phyloP scores from a whole-genome alignment of 2,113 vertebrate species.

The Carettochelys insculpta region DNA sequence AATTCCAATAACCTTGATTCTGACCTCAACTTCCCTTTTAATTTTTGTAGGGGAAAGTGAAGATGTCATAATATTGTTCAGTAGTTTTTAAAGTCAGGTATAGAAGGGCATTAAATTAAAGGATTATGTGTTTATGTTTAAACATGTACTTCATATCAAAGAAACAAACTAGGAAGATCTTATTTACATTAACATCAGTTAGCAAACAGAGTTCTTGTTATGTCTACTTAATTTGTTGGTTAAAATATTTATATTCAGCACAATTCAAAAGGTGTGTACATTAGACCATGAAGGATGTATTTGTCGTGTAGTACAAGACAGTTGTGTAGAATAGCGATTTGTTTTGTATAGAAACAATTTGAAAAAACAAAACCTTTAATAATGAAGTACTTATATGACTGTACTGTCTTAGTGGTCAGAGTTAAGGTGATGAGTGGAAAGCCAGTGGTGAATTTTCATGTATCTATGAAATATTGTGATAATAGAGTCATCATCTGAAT shows the following conservation, averaged over 20 bases:
- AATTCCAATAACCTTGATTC: not conserved
- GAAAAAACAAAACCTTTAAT: constrained; percentile 47
- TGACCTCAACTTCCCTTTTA: not conserved
- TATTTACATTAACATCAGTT: not conserved
- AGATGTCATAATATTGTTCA: fast-evolving
- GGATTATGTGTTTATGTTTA: not conserved
- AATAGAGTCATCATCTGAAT: constrained; percentile 51
- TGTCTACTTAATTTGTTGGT: not conserved
- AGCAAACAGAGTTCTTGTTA: not conserved
- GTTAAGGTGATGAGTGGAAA: not conserved
- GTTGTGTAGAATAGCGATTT: constrained; percentile 40
- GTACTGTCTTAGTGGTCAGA: constrained; percentile 29
- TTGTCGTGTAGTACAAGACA: constrained; percentile 42
- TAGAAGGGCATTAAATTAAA: not conserved
- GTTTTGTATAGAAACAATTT: constrained; percentile 51
- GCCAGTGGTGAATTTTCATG: not conserved
- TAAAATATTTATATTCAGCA: not conserved
- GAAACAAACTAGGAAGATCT: not conserved
- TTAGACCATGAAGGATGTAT: constrained; percentile 38
- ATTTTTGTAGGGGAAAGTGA: not conserved
- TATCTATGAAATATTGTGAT: constrained; percentile 3
- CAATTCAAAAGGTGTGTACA: constrained; percentile 11
- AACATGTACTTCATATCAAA: fast-evolving
- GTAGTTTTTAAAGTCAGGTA: not conserved
- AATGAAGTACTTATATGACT: constrained; percentile 56